Percentiles rank a stretch among this genome's conserved stretches.
Conservation (phyloP, 2,113 vertebrate genomes). For the Phocoena sinus region DNA sequence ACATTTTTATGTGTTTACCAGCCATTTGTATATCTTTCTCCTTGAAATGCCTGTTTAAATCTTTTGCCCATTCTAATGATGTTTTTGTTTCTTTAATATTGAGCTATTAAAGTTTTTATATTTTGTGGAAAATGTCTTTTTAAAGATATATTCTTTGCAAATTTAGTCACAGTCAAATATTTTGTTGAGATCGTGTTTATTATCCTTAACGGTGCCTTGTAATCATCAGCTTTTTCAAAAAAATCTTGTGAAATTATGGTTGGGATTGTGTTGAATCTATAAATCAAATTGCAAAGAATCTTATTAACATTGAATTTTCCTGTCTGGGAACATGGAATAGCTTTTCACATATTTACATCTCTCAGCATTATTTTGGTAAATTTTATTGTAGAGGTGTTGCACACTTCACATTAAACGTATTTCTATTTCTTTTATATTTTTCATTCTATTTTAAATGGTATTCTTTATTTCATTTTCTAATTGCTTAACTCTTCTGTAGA, state of each 20-base stretch:
- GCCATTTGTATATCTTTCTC: background rate
- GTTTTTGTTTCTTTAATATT: background rate
- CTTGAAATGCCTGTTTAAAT: background rate
- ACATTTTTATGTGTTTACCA: background rate
- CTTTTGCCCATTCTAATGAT: background rate
- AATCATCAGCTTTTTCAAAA: background rate
- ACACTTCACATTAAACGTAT: background rate
- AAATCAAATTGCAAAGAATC: background rate
- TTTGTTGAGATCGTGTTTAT: background rate
- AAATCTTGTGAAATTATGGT: background rate
- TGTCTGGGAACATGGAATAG: background rate
- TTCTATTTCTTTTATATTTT: background rate
- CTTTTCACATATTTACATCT: background rate
- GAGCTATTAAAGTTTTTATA: background rate
- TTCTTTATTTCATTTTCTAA: background rate
- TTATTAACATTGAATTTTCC: background rate
- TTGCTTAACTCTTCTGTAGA: background rate
- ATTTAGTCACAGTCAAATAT: background rate
- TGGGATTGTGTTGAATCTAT: background rate
- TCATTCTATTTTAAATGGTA: background rate
- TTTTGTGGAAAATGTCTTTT: background rate
- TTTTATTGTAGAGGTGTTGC: background rate
- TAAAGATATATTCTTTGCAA: background rate
- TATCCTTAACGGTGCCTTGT: background rate
- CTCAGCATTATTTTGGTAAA: background rate